Evolutionary conservation across 2,888 invertebrate genomes (phyloP), one percentile per base, ranked within the genome.

Genomic region (Sturmia bella): DNA sequence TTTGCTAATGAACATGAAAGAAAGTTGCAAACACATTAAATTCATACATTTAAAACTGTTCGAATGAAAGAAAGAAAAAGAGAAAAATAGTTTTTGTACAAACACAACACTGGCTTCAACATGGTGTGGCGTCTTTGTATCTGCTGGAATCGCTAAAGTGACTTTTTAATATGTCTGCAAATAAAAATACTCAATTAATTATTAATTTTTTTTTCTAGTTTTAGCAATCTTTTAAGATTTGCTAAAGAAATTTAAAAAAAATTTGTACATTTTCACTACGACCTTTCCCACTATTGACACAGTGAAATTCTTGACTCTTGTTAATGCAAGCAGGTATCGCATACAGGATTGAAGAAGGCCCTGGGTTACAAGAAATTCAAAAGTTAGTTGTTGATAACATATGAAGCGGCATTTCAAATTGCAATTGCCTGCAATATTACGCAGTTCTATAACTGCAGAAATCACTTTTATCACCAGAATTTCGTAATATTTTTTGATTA

Each of bases 221-320:
- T 1, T 7, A 1, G 32, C 32, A 32, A 32, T 32, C 9, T 32
- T 32, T 7, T 3, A 5, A 3, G 32, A 7, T 32, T 32, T 32
- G 32, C 32, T 7, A 9, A 32, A 32, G 32, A 32, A 32, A 32
- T 32, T 32, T 32, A 1, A 1, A 7, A 6, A 32, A 7, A 32
- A 32, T 32, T 6, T 7, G 32, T 45, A 0, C 0, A 45, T 19
- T 21, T 41, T 50, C 5, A 17, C 17, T 59, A 68, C 78, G 64
- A 79, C 81, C 81, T 84, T 73, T 84, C 54, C 78, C 75, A 84
- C 79, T n/a, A n/a, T n/a, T 81, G 84, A 84, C 84, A 81, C 66
- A 84, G 81, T 78, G 76, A 81, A 81, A 32, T 32, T 32, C 32
- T 32, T 32, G 32, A 9, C 7, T 32, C 32, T n/a, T n/a, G n/a